phyloP scores from a whole-genome alignment of 1,140 invertebrate genomes.

The Pogonomyrmex californicus region DNA sequence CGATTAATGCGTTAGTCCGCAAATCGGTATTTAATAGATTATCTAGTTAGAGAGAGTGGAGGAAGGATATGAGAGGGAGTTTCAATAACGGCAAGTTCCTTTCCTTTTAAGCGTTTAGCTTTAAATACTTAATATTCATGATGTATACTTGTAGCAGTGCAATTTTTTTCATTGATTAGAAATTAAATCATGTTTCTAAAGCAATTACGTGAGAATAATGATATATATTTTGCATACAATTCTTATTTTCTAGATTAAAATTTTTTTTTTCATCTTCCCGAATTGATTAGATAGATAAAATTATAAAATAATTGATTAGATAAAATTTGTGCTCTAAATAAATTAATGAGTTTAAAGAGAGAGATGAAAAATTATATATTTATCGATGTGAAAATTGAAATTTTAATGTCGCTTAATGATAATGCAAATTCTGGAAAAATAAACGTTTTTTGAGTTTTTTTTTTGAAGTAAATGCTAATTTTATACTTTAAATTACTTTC shows the following conservation, averaged over 20 bases:
- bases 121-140: slow-evolving; percentile 2
- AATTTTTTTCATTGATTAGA: background rate
- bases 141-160: background rate
- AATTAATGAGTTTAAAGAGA: background rate
- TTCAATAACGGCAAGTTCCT: slow-evolving; percentile 23
- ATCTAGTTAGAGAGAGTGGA: background rate
- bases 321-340: no score
- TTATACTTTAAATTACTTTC: background rate
- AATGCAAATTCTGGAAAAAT: background rate
- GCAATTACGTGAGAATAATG: background rate
- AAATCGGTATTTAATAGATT: slow-evolving; percentile 27
- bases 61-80: background rate
- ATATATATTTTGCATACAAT: background rate
- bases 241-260: background rate
- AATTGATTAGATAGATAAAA: no score
- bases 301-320: no score
- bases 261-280: background rate
- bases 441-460: background rate
- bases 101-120: background rate
- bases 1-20: slow-evolving; percentile 45
- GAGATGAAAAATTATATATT: background rate
- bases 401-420: background rate
- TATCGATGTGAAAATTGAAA: no score
- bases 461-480: background rate
- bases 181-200: background rate